Evolutionary conservation across 2,113 vertebrate genomes (phyloP), one percentile per base, ranked within the genome.

Genomic region (Vulpes vulpes): DNA sequence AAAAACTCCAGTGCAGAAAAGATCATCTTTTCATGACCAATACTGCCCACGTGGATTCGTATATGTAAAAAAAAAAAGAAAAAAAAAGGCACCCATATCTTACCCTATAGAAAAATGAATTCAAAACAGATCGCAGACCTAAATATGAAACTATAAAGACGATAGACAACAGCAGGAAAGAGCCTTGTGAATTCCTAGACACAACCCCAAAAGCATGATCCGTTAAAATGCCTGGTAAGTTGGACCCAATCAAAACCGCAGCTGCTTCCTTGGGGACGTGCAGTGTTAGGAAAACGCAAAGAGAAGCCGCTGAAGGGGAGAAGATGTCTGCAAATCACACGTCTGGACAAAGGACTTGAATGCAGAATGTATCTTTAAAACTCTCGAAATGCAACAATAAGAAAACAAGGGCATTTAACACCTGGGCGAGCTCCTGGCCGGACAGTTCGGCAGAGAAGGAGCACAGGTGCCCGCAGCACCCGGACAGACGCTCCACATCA

Each of bases 221-320:
- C 8, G 0, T 7, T 5, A 27, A 25, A 35, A 10, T 0, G 60
- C 23, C 16, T 9, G 32, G 0, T 8, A 17, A 3, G 9, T 19
- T 5, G 17, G 22, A 57, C 38, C 8, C 82, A 2, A 35, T 15
- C 51, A 35, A 8, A 32, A 32, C 17, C 15, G 12, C 1, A 17
- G 11, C 32, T 23, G 43, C 53, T 65, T 15, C 14, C 27, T 53
- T 22, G 19, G 86, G 35, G 90, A 83, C 35, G 6, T 69, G 19
- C 32, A 5, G 3, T 0, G 7, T 57, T 15, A 49, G 67, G 65
- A 27, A 71, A 49, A 43, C 6, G 30, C 20, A 27, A 22, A 73
- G 22, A 11, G 0, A 16, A 64, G 2, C 19, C 43, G 60, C 35
- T 38, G 71, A 59, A 17, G 17, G 57, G 35, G 59, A 60, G 22